Evolutionary conservation across 2,797 vertebrate genomes (phyloP).

Genomic region (Molossus molossus): DNA sequence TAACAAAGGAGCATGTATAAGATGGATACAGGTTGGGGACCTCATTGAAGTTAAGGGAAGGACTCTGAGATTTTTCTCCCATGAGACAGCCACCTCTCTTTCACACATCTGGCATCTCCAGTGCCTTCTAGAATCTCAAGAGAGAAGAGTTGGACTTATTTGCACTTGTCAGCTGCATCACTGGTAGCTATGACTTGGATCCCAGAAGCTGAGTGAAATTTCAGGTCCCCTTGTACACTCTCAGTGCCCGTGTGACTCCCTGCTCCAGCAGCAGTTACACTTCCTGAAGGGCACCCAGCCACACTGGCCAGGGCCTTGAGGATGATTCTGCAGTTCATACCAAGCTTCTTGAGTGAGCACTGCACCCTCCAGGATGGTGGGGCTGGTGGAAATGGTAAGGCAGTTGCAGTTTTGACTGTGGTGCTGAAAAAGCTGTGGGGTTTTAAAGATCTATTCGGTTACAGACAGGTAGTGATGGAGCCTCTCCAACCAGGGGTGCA

Average conservation of each 20-base stretch:
- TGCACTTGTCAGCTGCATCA: neutral
- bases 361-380: fast-evolving
- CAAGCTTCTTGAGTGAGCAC: neutral
- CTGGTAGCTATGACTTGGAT: neutral
- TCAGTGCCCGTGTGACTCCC: neutral
- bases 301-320: neutral
- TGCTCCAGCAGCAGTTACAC: too few relatives aligned
- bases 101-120: neutral
- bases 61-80: neutral
- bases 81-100: neutral
- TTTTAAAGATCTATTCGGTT: neutral
- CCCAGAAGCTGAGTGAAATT: neutral
- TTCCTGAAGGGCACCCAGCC: neutral
- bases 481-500: fast-evolving
- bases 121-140: neutral
- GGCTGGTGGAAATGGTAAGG: neutral
- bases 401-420: neutral
- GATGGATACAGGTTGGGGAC: neutral
- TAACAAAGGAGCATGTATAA: neutral
- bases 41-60: neutral
- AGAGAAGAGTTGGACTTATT: neutral
- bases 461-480: neutral
- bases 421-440: neutral
- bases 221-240: neutral
- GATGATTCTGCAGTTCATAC: neutral